Evolutionary conservation across 2,113 vertebrate species (phyloP), one percentile per base, ranked within the genome.

Genomic region (Callopanchax toddi): DNA sequence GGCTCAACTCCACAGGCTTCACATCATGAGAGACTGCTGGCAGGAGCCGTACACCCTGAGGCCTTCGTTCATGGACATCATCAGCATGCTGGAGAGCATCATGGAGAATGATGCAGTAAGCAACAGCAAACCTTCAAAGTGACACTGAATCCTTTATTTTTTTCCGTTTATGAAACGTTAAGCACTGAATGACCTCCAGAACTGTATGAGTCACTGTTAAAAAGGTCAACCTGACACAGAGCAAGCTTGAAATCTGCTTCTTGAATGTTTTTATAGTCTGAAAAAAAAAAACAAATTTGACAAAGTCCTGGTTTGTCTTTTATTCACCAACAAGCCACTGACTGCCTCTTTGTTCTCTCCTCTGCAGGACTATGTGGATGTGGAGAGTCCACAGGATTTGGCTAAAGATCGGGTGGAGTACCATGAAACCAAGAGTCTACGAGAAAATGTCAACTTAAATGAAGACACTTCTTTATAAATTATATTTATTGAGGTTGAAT

Each of bases 11-110:
- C 13, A 9, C 76, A 92, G 91, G 29, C 67, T 91, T 43, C 86
- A 89, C 25, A 73, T 93, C 60, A 91, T 92, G 81, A 50, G 57
- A 7, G 83, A 89, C 39, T 93, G 90, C 61, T 93, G 92, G 92
- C 49, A 55, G 78, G 87, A 91, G 22, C 83, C 82, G 0, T 37
- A 91, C 64, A 76, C 85, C 2, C 49, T 82, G 17, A 89, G 92
- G 53, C 92, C 92, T 0, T 76, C 82, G 0, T 91, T 93, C 78
- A 71, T 52, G 10, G 85, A 92, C 52, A 74, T 93, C 1, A 70
- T 87, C 44, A 32, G 11, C 37, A 78, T 79, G 70, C 66, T 93
- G 78, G 91, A 91, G 75, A 69, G 63, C 46, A 65, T 89, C 58
- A 77, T 93, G 22, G 92, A 92, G 46, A 85, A 82, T 0, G 92